A percentile compares a stretch with the other conserved stretches of the same genome.
These are phyloP conservation scores for Synanthedon formicaeformis DNA, from an alignment of 2,888 invertebrate species.

Conservation along the genomic window DNA sequence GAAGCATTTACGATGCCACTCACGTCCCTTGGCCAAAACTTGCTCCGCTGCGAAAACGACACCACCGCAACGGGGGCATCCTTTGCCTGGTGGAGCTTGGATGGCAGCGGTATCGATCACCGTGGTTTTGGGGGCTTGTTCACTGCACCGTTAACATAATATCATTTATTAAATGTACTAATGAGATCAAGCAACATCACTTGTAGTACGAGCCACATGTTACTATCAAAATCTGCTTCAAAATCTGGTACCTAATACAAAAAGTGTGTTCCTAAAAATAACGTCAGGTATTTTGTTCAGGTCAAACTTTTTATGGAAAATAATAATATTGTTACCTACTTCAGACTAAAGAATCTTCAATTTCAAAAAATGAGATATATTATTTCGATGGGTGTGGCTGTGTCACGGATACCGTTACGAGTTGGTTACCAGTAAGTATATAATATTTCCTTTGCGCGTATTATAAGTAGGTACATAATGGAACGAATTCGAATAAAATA, in stretches of 20 bases:
- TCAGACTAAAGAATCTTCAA: no score
- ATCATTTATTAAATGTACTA: background rate
- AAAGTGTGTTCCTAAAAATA: background rate
- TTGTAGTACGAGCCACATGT: slow-evolving; percentile 1
- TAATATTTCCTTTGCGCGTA: no score
- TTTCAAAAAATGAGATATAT: no score
- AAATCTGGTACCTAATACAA: background rate
- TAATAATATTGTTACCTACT: no score
- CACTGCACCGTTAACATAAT: slow-evolving; percentile 55
- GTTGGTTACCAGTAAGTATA: no score
- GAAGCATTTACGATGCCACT: slow-evolving; percentile 95
- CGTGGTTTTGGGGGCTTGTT: slow-evolving; percentile 81
- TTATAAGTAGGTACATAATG: no score
- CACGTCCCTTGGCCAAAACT: slow-evolving; percentile 89
- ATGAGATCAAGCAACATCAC: background rate
- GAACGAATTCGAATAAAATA: no score
- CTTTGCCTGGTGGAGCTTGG: slow-evolving; percentile 85
- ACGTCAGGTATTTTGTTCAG: no score
- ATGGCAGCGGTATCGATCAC: slow-evolving; percentile 84
- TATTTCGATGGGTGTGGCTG: no score
- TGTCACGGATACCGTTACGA: no score
- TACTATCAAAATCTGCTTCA: slow-evolving; percentile 1
- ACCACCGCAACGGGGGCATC: slow-evolving; percentile 91
- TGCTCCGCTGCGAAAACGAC: slow-evolving; percentile 95
- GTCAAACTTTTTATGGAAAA: no score